A percentile compares a stretch with the other conserved stretches of the same genome.
These are phyloP conservation scores for Galleria mellonella DNA, from an alignment of 1,140 invertebrate genomes.

Conservation along the genomic window DNA sequence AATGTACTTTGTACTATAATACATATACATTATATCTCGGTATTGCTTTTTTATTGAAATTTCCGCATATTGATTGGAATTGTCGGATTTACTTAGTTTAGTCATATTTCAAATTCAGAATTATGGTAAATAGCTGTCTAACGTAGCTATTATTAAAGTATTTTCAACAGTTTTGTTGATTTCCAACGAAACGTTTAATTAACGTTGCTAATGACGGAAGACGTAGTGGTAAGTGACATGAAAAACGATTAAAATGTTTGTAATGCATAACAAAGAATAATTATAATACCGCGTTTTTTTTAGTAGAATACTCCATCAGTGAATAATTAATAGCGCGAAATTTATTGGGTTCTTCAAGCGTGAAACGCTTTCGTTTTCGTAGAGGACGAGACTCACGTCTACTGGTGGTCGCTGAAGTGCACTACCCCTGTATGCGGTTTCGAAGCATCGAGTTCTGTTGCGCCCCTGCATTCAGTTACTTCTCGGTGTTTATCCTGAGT, in stretches of 20 bases:
- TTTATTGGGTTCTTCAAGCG: conserved; percentile 46
- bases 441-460: background rate
- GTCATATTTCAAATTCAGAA: no score
- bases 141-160: no score
- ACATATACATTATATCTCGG: no score
- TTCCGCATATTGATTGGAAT: no score
- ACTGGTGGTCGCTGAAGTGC: conserved; percentile 12
- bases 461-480: conserved; percentile 37
- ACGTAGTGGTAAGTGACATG: conserved; percentile 12
- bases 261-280: conserved; percentile 21
- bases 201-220: conserved; percentile 14
- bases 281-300: conserved; percentile 38
- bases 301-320: conserved; percentile 37
- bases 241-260: conserved; percentile 24
- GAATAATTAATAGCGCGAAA: conserved; percentile 55
- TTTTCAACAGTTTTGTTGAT: no score
- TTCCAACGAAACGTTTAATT: no score
- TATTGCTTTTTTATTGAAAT: no score
- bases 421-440: conserved; percentile 20
- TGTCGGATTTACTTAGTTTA: no score
- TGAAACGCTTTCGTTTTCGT: conserved; percentile 68
- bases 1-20: no score
- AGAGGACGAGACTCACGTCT: conserved; percentile 44
- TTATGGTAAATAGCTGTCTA: no score
- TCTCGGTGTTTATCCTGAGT: conserved; percentile 30